Base-by-base conservation (phyloP, 30 jellyfish, hydroid and myxozoan species). In the Hydractinia echinata region DNA sequence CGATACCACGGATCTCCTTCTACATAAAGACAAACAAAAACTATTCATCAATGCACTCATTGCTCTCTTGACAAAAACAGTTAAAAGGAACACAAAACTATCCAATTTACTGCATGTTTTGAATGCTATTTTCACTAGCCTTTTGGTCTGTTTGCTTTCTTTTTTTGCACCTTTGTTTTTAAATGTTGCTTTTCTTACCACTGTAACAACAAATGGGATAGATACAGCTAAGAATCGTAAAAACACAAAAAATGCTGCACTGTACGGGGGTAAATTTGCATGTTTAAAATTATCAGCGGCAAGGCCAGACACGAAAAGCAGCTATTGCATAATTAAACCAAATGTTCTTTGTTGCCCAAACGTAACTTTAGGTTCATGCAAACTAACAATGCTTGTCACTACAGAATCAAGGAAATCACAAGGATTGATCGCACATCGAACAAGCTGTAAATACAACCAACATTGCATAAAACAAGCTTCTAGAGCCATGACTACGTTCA, bases 271-370 rank as follows among this genome's bases (percentile, higher is more conserved):
- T 58, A 58, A 16, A 16, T 58, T 11, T 13, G 3, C 82, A 16
- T 20, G 21, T 11, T 73, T 30, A 16, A n/a, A 73, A 8, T 70
- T 79, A 48, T 82, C 83, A 21, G 83, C 76, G 5, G 89, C 92
- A 15, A 88, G 84, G 7, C 93, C 89, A 54, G 93, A 67, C 6
- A 84, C 86, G 15, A 83, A n/a, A 67, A 1, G 93, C 84, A 5
- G 96, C 86, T 64, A 88, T 55, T 15, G 91, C 93, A 71, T 67
- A 82, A 88, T 88, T 53, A 93, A 86, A 10, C 93, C 96, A 84
- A 88, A 88, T 5, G 83, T 70, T 48, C 96, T 58, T 61, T 79
- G 90, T 67, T 79, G 81, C 1, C 96, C 96, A 79, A 82, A 88
- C 44, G 44, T 30, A 30, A 30, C 44, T 30, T 30, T 30, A 30